Evolutionary conservation across 2,113 vertebrate species (phyloP).

Genomic region (Petromus typicus): DNA sequence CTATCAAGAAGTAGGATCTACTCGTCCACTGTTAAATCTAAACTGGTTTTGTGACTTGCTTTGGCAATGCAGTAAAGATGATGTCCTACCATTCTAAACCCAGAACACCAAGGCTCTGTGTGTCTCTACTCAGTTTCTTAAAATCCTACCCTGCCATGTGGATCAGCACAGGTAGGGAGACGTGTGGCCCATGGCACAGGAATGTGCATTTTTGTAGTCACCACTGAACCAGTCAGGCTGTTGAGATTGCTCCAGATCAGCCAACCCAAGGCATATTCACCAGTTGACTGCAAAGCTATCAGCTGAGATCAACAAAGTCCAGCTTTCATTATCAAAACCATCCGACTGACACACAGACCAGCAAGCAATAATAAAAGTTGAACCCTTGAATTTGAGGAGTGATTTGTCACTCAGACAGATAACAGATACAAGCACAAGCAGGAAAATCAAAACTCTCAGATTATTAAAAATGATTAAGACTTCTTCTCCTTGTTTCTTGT

Average conservation of each 20-base stretch:
- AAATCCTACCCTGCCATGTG: neutral
- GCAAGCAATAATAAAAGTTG: neutral
- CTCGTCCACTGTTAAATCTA: neutral
- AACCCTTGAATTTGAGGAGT: neutral
- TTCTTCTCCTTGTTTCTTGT: neutral
- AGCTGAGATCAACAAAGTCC: neutral
- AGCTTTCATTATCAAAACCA: neutral
- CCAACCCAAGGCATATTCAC: fast-evolving
- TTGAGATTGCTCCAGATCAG: neutral
- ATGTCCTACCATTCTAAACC: neutral
- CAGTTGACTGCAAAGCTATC: neutral
- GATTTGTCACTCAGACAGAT: neutral
- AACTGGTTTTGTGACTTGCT: neutral
- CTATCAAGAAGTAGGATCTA: neutral
- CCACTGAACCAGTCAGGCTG: neutral
- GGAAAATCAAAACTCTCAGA: neutral
- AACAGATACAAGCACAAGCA: neutral
- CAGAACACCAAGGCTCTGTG: neutral
- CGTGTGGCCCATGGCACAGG: neutral
- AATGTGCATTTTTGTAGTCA: neutral
- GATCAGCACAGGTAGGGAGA: neutral
- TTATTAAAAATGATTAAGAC: neutral
- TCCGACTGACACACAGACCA: neutral
- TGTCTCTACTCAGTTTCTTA: neutral
- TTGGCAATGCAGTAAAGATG: neutral